Base-by-base conservation (phyloP, 2,797 vertebrate species). In the Melanogrammus aeglefinus region DNA sequence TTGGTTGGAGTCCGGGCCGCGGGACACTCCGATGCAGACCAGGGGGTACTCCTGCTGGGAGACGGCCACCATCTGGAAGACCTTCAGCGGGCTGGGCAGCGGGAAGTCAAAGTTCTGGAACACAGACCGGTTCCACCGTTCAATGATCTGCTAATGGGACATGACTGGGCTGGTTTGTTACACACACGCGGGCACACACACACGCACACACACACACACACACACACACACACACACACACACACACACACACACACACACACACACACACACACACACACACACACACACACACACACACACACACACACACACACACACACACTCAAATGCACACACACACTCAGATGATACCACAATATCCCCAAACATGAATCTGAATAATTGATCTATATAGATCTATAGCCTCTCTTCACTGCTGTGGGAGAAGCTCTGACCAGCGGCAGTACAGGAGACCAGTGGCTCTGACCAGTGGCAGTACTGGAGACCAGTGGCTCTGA, bases 21-120 rank as follows among this genome's bases (percentile, higher is more conserved):
- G 90, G 72, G 91, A 93, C 71, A 94, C 93, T 0, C 96, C 93
- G 69, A 97, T 95, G 72, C 96, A 97, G 78, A 97, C 95, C 51
- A 94, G 81, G 0, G 97, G 97, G 80, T 97, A 96, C 86, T 96
- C 96, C 80, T 96, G 93, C 31, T 94, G 93, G 0, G 96, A 94
- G 1, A 84, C 83, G 74, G 93, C 85, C 85, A 97, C 89, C 93
- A 96, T 95, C 88, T 96, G 90, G 78, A 98, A 97, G 78, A 97
- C 92, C 0, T 92, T 92, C 88, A 98, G 90, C 0, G 94, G 95
- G 35, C 75, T 92, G 24, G 96, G 96, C 75, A 98, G 90, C 0
- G 96, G 97, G 89, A 97, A 97, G 81, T 96, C 95, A 73, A 97
- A 96, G 82, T 96, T 90, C 97, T 97, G 91, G 35, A 27, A 74